phyloP scores from a whole-genome alignment of 2,113 vertebrate genomes.

The Solea solea region DNA sequence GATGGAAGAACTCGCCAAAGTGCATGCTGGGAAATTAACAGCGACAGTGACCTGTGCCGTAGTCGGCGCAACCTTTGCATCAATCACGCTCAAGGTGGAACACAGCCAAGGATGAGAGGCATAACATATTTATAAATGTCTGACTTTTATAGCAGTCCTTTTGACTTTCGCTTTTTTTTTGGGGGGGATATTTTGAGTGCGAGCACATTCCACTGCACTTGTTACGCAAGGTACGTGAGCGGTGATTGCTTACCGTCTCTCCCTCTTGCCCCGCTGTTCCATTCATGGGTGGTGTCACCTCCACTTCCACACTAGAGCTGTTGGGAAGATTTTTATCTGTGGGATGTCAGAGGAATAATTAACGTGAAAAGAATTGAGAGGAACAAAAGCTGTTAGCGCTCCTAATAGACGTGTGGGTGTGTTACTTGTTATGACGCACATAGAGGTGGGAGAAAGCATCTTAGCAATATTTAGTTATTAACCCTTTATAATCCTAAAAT shows the following conservation, averaged over 20 bases:
- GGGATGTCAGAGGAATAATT: slow-evolving; percentile 19
- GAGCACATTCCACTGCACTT: neutral
- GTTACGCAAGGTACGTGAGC: slow-evolving; percentile 57
- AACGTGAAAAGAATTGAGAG: neutral
- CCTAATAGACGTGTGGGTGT: neutral
- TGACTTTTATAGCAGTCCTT: slow-evolving; percentile 26
- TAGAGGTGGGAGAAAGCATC: neutral
- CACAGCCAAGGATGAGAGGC: slow-evolving; percentile 32
- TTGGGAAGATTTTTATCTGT: slow-evolving; percentile 92
- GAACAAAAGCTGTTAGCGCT: neutral
- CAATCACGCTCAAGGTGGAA: slow-evolving; percentile 62
- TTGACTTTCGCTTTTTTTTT: neutral
- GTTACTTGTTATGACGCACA: neutral
- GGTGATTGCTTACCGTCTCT: slow-evolving; percentile 82
- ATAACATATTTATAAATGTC: slow-evolving; percentile 54
- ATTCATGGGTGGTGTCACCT: slow-evolving; percentile 92
- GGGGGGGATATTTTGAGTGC: neutral
- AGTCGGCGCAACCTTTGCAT: slow-evolving; percentile 57
- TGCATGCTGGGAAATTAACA: slow-evolving; percentile 72
- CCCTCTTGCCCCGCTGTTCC: slow-evolving; percentile 90
- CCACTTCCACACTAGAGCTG: slow-evolving; percentile 92
- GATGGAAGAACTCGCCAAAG: slow-evolving; percentile 48
- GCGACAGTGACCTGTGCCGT: slow-evolving; percentile 62
- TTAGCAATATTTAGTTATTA: neutral
- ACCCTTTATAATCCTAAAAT: neutral